Evolutionary conservation across 2,797 vertebrate genomes (phyloP), one percentile per base, ranked within the genome.

Genomic region (Echeneis naucrates): DNA sequence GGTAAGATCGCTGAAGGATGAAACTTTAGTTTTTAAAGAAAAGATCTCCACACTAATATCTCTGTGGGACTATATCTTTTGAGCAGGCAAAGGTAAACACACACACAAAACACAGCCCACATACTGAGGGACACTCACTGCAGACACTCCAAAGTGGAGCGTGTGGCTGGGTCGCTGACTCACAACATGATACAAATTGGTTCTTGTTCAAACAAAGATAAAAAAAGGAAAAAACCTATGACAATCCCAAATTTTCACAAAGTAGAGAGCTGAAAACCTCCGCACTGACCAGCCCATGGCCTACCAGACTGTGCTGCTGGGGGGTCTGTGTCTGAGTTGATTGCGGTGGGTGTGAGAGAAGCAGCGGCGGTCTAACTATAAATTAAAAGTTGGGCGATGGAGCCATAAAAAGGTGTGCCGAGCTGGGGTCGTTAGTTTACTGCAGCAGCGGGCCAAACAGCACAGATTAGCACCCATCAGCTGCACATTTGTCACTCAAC

Each of bases 401-500:
- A 83, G 68, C 62, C 19, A 26, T 64, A 32, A 72, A 67, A 82
- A 42, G 77, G 45, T 21, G 27, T 40, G n/a, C 56, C 37, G 50
- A 78, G 68, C 74, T 56, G 72, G 58, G 66, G 75, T 72, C 63
- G 84, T 87, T 84, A 72, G 54, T 84, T 83, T 75, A 60, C 51
- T 44, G 50, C 57, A 40, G 52, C 74, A 75, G 62, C 33, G 17
- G 42, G 68, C 66, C 67, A 56, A 52, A 81, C 59, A 66, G 64
- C 75, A 71, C 60, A 64, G 59, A 85, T 69, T 79, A 76, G 67
- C 64, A 83, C 71, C 69, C 35, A 82, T 78, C 80, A 83, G 72
- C 52, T 47, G 58, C 27, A 64, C 64, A 84, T 88, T 87, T 82
- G 69, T 88, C 77, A 81, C 78, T 83, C 60, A 58, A 44, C 19